phyloP scores from a whole-genome alignment of 2,113 vertebrate species.

The Cacatua alba region DNA sequence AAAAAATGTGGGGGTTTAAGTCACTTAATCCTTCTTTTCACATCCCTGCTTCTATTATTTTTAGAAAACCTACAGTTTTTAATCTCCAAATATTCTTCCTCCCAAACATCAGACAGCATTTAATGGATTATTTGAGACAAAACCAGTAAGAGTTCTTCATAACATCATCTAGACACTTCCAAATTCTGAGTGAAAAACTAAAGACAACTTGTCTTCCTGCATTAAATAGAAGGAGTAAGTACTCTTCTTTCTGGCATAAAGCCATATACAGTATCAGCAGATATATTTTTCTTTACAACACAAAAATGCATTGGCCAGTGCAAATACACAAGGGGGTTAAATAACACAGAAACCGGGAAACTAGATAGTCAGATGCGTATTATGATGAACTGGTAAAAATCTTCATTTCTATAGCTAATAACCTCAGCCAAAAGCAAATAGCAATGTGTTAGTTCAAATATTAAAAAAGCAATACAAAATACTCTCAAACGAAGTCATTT shows the following conservation, averaged over 20 bases:
- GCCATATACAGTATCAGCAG: not conserved
- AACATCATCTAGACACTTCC: not conserved
- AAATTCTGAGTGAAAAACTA: not conserved
- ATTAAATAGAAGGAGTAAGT: not conserved
- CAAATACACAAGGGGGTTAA: not conserved
- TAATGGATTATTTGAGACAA: not conserved
- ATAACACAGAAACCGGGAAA: not conserved
- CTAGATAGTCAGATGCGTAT: constrained; percentile 39
- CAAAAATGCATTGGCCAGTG: not conserved
- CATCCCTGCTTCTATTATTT: not conserved
- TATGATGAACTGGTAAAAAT: constrained; percentile 43
- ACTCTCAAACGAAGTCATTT: constrained; percentile 46
- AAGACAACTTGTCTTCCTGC: not conserved
- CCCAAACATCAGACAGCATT: not conserved
- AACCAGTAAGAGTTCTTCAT: not conserved
- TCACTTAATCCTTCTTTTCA: not conserved
- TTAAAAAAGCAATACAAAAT: constrained; percentile 42
- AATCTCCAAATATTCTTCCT: not conserved
- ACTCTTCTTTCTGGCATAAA: not conserved
- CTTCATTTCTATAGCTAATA: constrained; percentile 22
- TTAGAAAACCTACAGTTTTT: not conserved
- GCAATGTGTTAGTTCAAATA: constrained; percentile 55
- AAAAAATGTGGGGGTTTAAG: not conserved
- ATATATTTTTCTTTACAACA: not conserved
- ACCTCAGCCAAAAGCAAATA: constrained; percentile 43